Evolutionary conservation across 2,113 vertebrate species (phyloP).

Genomic region (Ceuthmochares aereus): DNA sequence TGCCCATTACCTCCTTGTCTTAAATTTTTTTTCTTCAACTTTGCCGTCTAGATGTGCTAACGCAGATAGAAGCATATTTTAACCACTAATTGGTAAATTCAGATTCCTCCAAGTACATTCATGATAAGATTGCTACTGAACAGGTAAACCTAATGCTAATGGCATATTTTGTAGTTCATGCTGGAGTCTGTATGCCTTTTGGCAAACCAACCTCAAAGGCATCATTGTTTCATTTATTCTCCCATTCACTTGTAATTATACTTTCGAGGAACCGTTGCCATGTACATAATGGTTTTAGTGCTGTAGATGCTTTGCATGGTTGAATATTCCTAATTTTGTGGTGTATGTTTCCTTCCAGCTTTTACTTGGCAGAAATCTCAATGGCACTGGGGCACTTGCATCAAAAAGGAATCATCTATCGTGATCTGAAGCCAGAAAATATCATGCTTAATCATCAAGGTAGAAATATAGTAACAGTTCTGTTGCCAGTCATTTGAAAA

Average conservation of each 20-base stretch:
- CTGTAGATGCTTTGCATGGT: constrained; percentile 40
- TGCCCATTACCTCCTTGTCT: neutral
- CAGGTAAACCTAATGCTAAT: neutral
- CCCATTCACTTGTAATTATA: constrained; percentile 26
- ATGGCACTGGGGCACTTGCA: constrained; percentile 99
- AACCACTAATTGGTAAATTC: neutral
- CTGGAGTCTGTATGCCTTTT: neutral
- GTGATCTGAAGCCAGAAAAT: constrained; percentile 98
- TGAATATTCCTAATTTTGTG: constrained; percentile 62
- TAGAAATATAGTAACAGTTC: constrained; percentile 54
- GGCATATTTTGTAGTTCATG: neutral
- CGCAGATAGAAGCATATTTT: neutral
- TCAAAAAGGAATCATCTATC: constrained; percentile 99
- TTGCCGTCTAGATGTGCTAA: neutral
- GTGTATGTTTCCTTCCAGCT: constrained; percentile 82
- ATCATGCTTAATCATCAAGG: constrained; percentile 99
- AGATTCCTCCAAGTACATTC: neutral
- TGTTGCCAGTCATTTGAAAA: constrained; percentile 44
- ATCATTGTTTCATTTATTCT: constrained; percentile 34
- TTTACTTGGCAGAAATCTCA: constrained; percentile 99
- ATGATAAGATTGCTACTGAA: neutral
- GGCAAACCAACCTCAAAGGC: constrained; percentile 11
- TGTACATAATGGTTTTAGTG: neutral
- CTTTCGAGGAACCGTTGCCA: constrained; percentile 63
- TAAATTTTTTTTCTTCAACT: neutral